Evolutionary conservation across 2,113 vertebrate genomes (phyloP).

Genomic region (Pomatorhinus ruficollis): DNA sequence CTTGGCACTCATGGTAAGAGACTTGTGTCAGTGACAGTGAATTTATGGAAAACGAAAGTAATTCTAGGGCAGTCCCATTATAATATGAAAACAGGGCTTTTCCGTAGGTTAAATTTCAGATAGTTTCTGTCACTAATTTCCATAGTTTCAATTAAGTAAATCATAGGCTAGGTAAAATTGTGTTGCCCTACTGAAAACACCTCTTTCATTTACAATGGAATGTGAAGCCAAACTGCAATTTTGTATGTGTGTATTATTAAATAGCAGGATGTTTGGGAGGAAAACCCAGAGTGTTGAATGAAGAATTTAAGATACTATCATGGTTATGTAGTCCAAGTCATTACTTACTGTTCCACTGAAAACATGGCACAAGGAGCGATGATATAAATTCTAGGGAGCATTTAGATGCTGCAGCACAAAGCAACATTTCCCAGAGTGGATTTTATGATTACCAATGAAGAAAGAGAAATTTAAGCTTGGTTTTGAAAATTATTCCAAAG

Average conservation of each 20-base stretch:
- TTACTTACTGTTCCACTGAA: not conserved
- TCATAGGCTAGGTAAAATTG: not conserved
- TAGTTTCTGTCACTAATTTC: not conserved
- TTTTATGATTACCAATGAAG: not conserved
- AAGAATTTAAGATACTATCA: not conserved
- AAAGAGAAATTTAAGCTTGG: not conserved
- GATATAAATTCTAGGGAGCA: not conserved
- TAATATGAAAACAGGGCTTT: not conserved
- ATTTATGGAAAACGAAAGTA: not conserved
- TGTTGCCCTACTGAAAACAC: not conserved
- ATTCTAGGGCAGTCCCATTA: not conserved
- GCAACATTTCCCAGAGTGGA: not conserved
- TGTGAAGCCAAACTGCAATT: not conserved
- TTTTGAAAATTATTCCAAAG: not conserved
- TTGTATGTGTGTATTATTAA: not conserved
- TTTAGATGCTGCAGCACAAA: not conserved
- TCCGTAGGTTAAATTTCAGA: not conserved
- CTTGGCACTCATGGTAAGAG: not conserved
- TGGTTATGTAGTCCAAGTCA: not conserved
- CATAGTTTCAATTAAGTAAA: not conserved
- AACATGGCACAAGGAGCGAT: fast-evolving
- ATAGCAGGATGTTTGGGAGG: not conserved
- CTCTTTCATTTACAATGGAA: not conserved
- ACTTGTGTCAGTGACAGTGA: not conserved
- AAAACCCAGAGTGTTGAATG: not conserved